phyloP scores from a whole-genome alignment of 2,888 invertebrate genomes.

The Glaucopsyche alexis region DNA sequence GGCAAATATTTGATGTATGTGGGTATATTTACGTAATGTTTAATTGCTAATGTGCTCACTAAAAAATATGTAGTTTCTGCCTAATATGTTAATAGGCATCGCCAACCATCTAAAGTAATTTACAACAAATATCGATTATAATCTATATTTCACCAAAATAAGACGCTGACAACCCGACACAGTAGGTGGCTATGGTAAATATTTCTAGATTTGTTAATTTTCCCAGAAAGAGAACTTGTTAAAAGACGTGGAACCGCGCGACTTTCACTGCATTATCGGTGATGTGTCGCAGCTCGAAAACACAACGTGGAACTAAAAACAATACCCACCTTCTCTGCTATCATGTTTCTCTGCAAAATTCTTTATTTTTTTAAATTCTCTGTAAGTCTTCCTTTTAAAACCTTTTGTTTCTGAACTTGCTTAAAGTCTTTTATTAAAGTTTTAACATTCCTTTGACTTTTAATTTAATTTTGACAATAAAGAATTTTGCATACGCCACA shows the following conservation, averaged over 20 bases:
- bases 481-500: conserved; percentile 73
- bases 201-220: conserved; percentile 34
- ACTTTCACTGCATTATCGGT: conserved; percentile 74
- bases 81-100: too few species aligned
- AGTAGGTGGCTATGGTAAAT: too few species aligned
- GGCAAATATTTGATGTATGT: too few species aligned
- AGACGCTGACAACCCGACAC: too few species aligned
- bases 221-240: conserved; percentile 71
- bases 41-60: too few species aligned
- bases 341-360: conserved; percentile 72
- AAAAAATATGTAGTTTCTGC: too few species aligned
- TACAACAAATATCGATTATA: too few species aligned
- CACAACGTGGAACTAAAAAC: conserved; percentile 52
- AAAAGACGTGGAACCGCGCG: conserved; percentile 71
- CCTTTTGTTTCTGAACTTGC: conserved; percentile 55
- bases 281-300: conserved; percentile 71
- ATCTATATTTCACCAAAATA: too few species aligned
- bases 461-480: conserved; percentile 52
- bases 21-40: too few species aligned
- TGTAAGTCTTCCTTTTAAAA: conserved; percentile 58
- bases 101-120: too few species aligned
- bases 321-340: conserved; percentile 45
- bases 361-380: conserved; percentile 61
- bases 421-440: conserved; percentile 64
- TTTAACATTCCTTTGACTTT: too few species aligned